Evolutionary conservation across 1,140 invertebrate genomes (phyloP).

Genomic region (Stegodyphus dumicola): DNA sequence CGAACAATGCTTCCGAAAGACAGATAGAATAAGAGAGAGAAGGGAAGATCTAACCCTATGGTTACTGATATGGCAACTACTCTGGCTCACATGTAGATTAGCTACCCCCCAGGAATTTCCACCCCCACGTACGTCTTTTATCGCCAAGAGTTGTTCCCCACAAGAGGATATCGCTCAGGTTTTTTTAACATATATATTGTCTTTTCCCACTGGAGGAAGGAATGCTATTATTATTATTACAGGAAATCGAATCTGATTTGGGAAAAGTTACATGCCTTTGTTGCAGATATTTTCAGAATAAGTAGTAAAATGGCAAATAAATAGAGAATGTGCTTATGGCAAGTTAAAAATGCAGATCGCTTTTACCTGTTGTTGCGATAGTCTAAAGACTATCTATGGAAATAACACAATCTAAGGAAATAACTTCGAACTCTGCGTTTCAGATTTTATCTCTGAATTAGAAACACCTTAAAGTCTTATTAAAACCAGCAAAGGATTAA

Average conservation of each 20-base stretch:
- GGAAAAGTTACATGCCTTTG: too few relatives aligned
- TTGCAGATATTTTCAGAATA: too few relatives aligned
- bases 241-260: not conserved
- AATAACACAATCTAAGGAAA: too few relatives aligned
- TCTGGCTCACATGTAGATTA: slow-evolving; percentile 21
- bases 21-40: not conserved
- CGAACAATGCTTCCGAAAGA: not conserved
- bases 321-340: too few relatives aligned
- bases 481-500: too few relatives aligned
- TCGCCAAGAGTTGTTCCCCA: slow-evolving; percentile 7
- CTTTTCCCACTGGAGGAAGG: not conserved
- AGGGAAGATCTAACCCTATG: slow-evolving; percentile 34
- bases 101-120: not conserved
- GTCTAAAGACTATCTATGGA: too few relatives aligned
- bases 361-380: too few relatives aligned
- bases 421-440: too few relatives aligned
- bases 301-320: too few relatives aligned
- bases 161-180: not conserved
- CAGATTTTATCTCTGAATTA: too few relatives aligned
- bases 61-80: slow-evolving; percentile 44
- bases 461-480: too few relatives aligned
- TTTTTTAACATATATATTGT: not conserved
- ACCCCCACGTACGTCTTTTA: not conserved
- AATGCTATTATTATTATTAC: slow-evolving; percentile 31
- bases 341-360: too few relatives aligned